Evolutionary conservation across 2,888 invertebrate genomes (phyloP), one percentile per base, ranked within the genome.

Genomic region (Chydorus sphaericus): DNA sequence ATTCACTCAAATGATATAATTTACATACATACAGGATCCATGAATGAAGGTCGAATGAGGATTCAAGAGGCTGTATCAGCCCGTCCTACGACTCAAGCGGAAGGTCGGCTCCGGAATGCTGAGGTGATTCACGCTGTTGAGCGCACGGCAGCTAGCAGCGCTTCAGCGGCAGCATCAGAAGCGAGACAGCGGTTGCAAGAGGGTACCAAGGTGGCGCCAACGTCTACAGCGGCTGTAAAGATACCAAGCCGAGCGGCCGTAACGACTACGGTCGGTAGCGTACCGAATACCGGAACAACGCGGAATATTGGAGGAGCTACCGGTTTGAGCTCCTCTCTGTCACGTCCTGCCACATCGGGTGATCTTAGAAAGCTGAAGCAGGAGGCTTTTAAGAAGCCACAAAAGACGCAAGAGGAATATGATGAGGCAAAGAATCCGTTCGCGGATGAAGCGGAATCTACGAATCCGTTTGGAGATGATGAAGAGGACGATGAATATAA

Each of bases 401-500:
- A 20, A 7, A 58, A 49, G 26, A 14, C 53, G 16, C 60, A 54
- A 28, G 50, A 36, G 6, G 49, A 48, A 29, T 58, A 65, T 52
- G 63, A 64, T 54, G 63, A 63, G 49, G 58, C 71, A 0, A 74
- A 74, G n/a, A 65, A 69, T 61, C 68, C 69, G 29, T 69, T 69
- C 60, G 65, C 65, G 30, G 77, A 75, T 10, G 72, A 68, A n/a
- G n/a, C n/a, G 16, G 75, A 72, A 5, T 67, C 26, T 36, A 37
- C 52, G 29, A 61, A 60, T 50, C 61, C 61, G 29, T 60, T 61
- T 29, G 38, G 80, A 28, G 65, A 63, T 59, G 65, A 75, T 60
- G 80, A 80, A 31, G 65, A 63, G 58, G 65, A 75, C 60, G 80
- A 83, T 66, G n/a, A n/a, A n/a, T 85, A 85, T 66, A 84, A 86